Evolutionary conservation across 2,113 vertebrate genomes (phyloP).

Genomic region (Girardinichthys multiradiatus): DNA sequence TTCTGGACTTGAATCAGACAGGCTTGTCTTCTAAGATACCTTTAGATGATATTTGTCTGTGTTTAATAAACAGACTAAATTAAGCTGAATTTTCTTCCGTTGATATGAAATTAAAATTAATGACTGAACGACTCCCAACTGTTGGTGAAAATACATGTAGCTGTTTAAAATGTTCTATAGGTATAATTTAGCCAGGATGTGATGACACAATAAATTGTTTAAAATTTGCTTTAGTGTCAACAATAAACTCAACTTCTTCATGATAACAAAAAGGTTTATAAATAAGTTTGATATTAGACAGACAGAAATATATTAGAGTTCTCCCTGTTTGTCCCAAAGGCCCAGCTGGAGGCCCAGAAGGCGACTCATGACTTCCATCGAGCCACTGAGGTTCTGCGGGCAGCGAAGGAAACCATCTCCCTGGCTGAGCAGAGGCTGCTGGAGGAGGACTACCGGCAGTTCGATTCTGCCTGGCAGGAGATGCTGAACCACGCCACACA

Average conservation of each 20-base stretch:
- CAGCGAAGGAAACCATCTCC: constrained; percentile 95
- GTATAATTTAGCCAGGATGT: too few species aligned
- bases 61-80: too few species aligned
- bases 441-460: constrained; percentile 94
- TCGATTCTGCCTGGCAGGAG: constrained; percentile 98
- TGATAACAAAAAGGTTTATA: not conserved
- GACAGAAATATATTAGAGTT: not conserved
- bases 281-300: not conserved
- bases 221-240: too few species aligned
- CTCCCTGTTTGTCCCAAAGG: constrained; percentile 67
- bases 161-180: too few species aligned
- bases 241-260: too few species aligned
- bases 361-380: constrained; percentile 96
- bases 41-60: too few species aligned
- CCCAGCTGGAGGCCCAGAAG: constrained; percentile 93
- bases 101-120: too few species aligned
- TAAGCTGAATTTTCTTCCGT: too few species aligned
- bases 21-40: too few species aligned
- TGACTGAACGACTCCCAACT: too few species aligned
- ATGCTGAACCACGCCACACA: constrained; percentile 98
- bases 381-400: constrained; percentile 92
- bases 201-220: too few species aligned
- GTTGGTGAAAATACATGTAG: too few species aligned
- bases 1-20: not conserved
- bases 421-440: constrained; percentile 93